These are phyloP conservation scores for Pipistrellus pipistrellus DNA, from an alignment of 2,797 vertebrate genomes.

Conservation along the genomic window DNA sequence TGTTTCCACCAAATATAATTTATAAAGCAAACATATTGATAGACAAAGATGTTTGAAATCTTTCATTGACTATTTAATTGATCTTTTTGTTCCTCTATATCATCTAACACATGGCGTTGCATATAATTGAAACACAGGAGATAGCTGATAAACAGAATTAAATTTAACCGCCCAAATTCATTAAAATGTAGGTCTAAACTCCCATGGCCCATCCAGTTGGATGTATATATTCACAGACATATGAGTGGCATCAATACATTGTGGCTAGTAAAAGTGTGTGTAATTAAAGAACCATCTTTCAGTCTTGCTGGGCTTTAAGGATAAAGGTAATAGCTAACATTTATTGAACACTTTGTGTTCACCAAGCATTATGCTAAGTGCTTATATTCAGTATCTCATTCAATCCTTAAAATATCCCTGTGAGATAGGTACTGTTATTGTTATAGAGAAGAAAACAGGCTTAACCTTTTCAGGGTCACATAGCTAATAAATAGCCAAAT, in stretches of 20 bases:
- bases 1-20: not conserved
- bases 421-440: not conserved
- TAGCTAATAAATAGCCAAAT: not conserved
- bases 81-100: not conserved
- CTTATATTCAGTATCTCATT: slow-evolving; percentile 11
- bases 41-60: not conserved
- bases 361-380: not conserved
- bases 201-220: not conserved
- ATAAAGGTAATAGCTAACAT: slow-evolving; percentile 43
- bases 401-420: not conserved
- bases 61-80: not conserved
- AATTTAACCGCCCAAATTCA: slow-evolving; percentile 6
- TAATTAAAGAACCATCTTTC: slow-evolving; percentile 32
- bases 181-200: slow-evolving; percentile 47
- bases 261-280: slow-evolving; percentile 17
- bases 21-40: slow-evolving; percentile 22
- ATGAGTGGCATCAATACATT: slow-evolving; percentile 8
- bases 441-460: not conserved
- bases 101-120: not conserved
- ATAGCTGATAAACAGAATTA: slow-evolving; percentile 27
- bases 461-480: not conserved
- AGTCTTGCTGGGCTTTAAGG: slow-evolving; percentile 51
- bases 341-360: slow-evolving; percentile 15
- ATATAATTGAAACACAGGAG: not conserved
- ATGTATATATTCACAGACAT: slow-evolving; percentile 3